These are phyloP conservation scores for Hypocryptadius cinnamomeus DNA, from an alignment of 2,113 vertebrate genomes.

Conservation along the genomic window DNA sequence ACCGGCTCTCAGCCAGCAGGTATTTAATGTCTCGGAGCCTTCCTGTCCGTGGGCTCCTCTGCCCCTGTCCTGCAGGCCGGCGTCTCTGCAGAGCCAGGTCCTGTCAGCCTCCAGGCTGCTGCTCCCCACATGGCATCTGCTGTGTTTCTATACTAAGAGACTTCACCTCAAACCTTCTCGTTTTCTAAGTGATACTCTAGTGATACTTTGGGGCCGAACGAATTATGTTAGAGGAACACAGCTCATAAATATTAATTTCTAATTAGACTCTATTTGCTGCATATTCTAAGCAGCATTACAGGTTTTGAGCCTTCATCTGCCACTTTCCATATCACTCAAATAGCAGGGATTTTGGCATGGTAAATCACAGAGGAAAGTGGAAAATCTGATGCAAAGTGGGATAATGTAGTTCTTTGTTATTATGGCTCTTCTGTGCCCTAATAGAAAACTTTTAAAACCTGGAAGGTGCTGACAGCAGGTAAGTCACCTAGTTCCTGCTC, in stretches of 20 bases:
- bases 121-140: not conserved
- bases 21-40: not conserved
- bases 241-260: not conserved
- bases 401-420: not conserved
- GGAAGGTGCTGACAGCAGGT: not conserved
- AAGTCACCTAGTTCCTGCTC: not conserved
- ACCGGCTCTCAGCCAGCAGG: slow-evolving; percentile 1
- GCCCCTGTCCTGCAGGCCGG: not conserved
- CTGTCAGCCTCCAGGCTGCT: not conserved
- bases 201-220: not conserved
- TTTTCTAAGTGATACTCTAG: not conserved
- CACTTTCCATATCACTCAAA: not conserved
- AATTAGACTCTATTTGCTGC: not conserved
- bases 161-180: not conserved
- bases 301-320: not conserved
- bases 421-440: not conserved
- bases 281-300: not conserved
- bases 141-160: not conserved
- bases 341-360: not conserved
- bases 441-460: not conserved
- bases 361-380: not conserved
- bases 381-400: not conserved
- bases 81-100: not conserved
- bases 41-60: not conserved
- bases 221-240: not conserved